phyloP scores from a whole-genome alignment of 2,113 vertebrate species.

The Macquaria australasica region DNA sequence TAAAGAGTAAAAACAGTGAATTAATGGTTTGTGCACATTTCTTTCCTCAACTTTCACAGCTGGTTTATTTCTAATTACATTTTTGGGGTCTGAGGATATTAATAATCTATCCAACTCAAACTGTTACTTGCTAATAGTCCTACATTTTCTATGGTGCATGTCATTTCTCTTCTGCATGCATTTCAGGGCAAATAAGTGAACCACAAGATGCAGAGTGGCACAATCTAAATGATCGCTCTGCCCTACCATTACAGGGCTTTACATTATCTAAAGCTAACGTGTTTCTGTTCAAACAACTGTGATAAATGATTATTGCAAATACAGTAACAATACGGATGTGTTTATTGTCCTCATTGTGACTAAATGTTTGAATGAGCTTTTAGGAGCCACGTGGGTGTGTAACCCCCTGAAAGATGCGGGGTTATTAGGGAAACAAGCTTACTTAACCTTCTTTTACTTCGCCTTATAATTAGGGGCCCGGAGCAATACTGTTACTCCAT shows the following conservation, averaged over 20 bases:
- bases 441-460: constrained; percentile 82
- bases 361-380: constrained; percentile 55
- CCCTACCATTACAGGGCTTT: constrained; percentile 51
- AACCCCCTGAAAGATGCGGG: constrained; percentile 73
- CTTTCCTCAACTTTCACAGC: constrained; percentile 20
- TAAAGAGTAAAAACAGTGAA: constrained; percentile 18
- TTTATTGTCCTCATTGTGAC: constrained; percentile 43
- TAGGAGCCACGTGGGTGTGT: constrained; percentile 70
- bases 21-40: background rate
- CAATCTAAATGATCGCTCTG: constrained; percentile 55
- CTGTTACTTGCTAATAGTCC: constrained; percentile 3
- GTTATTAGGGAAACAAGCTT: constrained; percentile 84
- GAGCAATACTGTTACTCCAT: constrained; percentile 81
- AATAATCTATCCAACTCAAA: constrained; percentile 19
- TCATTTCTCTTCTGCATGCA: constrained; percentile 42
- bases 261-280: constrained; percentile 55
- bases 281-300: constrained; percentile 40
- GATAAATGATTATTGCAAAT: constrained; percentile 38
- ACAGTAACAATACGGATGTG: constrained; percentile 30
- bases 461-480: constrained; percentile 82
- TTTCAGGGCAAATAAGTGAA: constrained; percentile 40
- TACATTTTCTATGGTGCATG: constrained; percentile 17
- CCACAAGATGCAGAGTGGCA: constrained; percentile 55
- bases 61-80: constrained; percentile 31
- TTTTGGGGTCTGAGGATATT: constrained; percentile 8